A percentile compares a stretch with the other conserved stretches of the same genome.
Evolutionary conservation across 2,113 vertebrate genomes (phyloP).

Genomic region (Gila orcuttii): DNA sequence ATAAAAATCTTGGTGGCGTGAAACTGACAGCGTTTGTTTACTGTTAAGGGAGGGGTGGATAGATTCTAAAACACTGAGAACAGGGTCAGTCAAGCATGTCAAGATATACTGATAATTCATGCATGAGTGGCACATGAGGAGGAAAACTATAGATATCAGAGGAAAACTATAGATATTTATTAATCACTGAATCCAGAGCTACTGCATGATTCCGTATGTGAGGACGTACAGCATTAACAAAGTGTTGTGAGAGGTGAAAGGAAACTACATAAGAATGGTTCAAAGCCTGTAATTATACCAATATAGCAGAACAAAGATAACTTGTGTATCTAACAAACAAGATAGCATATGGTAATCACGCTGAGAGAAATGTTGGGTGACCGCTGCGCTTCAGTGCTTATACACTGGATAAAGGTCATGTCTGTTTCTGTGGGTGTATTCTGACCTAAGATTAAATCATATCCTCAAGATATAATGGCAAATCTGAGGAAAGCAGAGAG

Average conservation of each 20-base stretch:
- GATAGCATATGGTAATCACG: background rate
- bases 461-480: background rate
- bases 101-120: background rate
- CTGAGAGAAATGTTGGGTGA: background rate
- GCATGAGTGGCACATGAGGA: background rate
- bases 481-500: background rate
- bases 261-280: background rate
- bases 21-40: background rate
- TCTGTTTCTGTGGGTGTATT: background rate
- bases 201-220: background rate
- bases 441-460: background rate
- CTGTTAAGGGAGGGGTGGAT: conserved; percentile 22
- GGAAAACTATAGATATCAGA: background rate
- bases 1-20: background rate
- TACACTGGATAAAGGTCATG: background rate
- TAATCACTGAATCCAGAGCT: background rate
- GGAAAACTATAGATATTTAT: background rate
- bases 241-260: background rate
- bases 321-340: background rate
- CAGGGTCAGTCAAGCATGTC: background rate
- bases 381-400: background rate
- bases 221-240: background rate
- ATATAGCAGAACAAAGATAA: background rate
- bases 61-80: background rate
- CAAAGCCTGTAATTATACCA: background rate